A percentile compares a stretch with the other conserved stretches of the same genome.
Conservation (phyloP, 2,888 invertebrate species). For the Cremastinae sp. region DNA sequence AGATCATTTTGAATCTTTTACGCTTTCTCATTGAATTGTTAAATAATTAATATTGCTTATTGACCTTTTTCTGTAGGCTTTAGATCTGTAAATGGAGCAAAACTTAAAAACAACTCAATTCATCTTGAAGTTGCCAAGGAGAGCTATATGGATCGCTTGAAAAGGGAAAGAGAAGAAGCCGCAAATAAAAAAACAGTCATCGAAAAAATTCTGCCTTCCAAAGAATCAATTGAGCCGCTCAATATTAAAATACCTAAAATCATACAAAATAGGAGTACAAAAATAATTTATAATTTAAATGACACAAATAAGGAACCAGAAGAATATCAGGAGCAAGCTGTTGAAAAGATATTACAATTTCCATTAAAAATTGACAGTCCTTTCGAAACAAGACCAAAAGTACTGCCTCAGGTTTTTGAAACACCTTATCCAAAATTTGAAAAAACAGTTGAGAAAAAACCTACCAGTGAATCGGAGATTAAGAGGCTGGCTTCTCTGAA, state of each 20-base stretch:
- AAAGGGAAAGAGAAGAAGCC: slow-evolving; percentile 64
- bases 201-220: slow-evolving; percentile 4
- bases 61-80: slow-evolving; percentile 58
- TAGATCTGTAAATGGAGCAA: slow-evolving; percentile 52
- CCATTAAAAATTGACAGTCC: too few relatives aligned
- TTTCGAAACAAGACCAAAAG: too few relatives aligned
- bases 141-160: slow-evolving; percentile 65
- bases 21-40: neutral
- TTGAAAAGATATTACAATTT: too few relatives aligned
- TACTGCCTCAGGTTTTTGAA: too few relatives aligned
- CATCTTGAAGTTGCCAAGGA: slow-evolving; percentile 66
- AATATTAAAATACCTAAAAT: slow-evolving; percentile 43
- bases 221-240: slow-evolving; percentile 37
- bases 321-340: neutral
- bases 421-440: neutral
- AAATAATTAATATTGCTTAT: neutral
- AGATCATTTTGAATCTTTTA: slow-evolving; percentile 27
- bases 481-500: slow-evolving; percentile 86
- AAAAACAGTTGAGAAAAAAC: slow-evolving; percentile 17
- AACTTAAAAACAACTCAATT: slow-evolving; percentile 57
- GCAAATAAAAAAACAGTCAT: slow-evolving; percentile 3
- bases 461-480: slow-evolving; percentile 81
- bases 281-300: slow-evolving; percentile 50
- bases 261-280: slow-evolving; percentile 38
- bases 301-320: neutral